Percentiles rank a stretch among this genome's conserved stretches.
Evolutionary conservation across 2,113 vertebrate genomes (phyloP).

Genomic region (Aix galericulata): DNA sequence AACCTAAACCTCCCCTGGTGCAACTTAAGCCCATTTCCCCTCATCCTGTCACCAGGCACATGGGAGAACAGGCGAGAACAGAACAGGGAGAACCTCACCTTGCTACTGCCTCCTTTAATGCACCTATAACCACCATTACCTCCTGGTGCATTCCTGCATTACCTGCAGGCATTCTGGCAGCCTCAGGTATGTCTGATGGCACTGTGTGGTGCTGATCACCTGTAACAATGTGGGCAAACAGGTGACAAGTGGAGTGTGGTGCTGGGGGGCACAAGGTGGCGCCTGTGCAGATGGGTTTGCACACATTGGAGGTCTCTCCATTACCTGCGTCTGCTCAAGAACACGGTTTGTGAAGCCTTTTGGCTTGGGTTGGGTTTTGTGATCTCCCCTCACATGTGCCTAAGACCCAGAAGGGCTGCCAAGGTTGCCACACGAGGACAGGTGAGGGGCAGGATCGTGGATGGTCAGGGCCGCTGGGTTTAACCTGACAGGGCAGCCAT

Average conservation of each 20-base stretch:
- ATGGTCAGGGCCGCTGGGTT: accelerated
- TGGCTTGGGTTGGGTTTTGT: not conserved
- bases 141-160: not conserved
- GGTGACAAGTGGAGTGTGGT: no score
- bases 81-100: no score
- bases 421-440: accelerated
- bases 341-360: not conserved
- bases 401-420: not conserved
- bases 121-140: not conserved
- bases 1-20: no score
- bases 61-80: no score
- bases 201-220: accelerated
- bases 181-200: not conserved
- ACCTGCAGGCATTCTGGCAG: not conserved
- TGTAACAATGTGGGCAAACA: accelerated
- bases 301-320: accelerated
- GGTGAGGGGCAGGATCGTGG: not conserved
- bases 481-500: no score
- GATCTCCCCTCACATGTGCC: accelerated
- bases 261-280: not conserved
- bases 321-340: not conserved
- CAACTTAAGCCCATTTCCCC: no score
- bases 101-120: no score
- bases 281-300: accelerated
- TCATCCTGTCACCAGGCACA: no score